Evolutionary conservation across 2,113 vertebrate genomes (phyloP), one percentile per base, ranked within the genome.

Genomic region (Onychorhynchus coronatus): DNA sequence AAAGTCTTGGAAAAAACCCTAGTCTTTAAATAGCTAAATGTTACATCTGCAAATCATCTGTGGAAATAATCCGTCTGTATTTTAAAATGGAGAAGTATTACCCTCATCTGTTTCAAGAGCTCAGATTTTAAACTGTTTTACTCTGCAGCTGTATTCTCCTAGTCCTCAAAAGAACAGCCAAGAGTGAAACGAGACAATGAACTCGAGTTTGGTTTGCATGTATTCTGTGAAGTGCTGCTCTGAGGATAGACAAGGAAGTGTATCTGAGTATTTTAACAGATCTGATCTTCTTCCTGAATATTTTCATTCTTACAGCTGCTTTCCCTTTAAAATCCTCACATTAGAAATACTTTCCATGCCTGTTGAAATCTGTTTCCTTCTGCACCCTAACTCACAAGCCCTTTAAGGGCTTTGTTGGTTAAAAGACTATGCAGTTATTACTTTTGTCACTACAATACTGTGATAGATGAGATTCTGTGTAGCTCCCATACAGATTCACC

Each of bases 121-220:
- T 85, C 72, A 81, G 85, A 89, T 96, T 97, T 96, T 92, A 87
- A 92, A 86, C 25, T 96, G 91, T 97, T 97, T 89, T 86, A 83
- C 86, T 96, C 94, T 96, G 96, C 97, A 98, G 96, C 97, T 98
- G 95, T 97, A 85, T 90, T 97, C 89, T 95, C 79, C 96, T 91
- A 73, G 87, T 91, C 88, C 95, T 97, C 85, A 63, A 81, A 94
- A 97, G 88, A 96, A 89, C 66, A 97, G 96, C 96, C 96, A 97
- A 92, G 93, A 97, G 83, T 92, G 92, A 95, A 97, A 97, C 78
- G 85, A 95, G 95, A 88, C 33, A 91, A 96, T 96, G 92, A 96
- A 74, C 22, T 28, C 7, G 13, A 84, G 85, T 86, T 97, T 94
- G 83, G 83, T 96, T 95, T 91, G 90, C 95, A 6, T 90, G 61